These are phyloP conservation scores for Drosophila murphyi DNA, from an alignment of 1,140 invertebrate species.

Conservation along the genomic window DNA sequence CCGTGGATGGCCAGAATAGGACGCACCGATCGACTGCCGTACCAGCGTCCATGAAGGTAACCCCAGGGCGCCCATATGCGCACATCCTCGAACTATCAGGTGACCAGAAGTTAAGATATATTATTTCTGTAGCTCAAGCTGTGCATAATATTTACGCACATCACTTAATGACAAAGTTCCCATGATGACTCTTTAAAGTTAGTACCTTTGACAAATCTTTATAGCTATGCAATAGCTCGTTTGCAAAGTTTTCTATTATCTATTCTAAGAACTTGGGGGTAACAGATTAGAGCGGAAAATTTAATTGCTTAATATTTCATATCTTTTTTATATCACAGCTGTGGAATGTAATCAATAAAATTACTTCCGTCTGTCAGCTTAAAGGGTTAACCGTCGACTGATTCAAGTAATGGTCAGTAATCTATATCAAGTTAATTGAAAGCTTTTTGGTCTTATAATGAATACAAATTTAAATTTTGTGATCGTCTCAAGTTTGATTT, in stretches of 20 bases:
- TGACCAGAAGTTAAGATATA: neutral
- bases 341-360: neutral
- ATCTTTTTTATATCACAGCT: neutral
- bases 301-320: constrained; percentile 10
- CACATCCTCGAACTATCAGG: constrained; percentile 85
- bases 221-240: neutral
- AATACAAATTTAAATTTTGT: neutral
- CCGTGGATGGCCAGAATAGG: constrained; percentile 90
- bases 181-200: constrained; percentile 24
- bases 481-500: neutral
- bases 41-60: constrained; percentile 88
- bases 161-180: constrained; percentile 57
- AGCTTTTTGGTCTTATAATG: neutral
- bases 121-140: neutral
- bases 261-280: neutral
- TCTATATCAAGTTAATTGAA: neutral
- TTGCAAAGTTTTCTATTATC: constrained; percentile 12
- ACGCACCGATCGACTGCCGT: constrained; percentile 86
- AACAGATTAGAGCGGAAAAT: constrained; percentile 2
- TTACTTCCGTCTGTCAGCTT: neutral
- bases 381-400: constrained; percentile 13
- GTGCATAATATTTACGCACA: constrained; percentile 39
- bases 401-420: neutral
- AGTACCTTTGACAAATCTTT: constrained; percentile 22
- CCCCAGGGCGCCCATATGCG: constrained; percentile 88